These are phyloP conservation scores for Cantharis rufa DNA, from an alignment of 2,888 invertebrate species.

Conservation along the genomic window DNA sequence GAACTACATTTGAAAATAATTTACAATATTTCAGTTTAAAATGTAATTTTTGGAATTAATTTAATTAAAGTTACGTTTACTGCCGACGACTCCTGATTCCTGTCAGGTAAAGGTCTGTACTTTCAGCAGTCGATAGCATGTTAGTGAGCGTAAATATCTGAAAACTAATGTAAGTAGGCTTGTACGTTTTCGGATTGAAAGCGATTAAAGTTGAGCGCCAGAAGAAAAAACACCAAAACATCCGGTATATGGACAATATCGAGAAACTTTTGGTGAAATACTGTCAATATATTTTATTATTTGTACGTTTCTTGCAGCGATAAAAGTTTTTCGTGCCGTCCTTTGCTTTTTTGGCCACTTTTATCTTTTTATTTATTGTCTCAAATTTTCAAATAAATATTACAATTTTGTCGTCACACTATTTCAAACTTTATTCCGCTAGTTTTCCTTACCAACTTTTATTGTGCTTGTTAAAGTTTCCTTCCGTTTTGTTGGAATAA, in stretches of 20 bases:
- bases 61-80: no score
- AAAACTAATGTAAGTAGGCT: no score
- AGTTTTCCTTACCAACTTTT: neutral
- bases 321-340: neutral
- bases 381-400: neutral
- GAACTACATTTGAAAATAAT: no score
- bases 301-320: neutral
- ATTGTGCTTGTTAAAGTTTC: neutral
- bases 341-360: neutral
- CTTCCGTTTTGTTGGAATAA: neutral
- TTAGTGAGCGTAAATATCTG: no score
- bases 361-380: neutral
- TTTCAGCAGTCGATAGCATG: no score
- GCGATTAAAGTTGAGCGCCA: neutral
- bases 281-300: neutral
- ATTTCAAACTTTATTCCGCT: neutral
- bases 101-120: no score
- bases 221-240: neutral
- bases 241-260: neutral
- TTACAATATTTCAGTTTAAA: no score
- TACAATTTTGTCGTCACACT: neutral
- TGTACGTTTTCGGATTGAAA: neutral
- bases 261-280: neutral
- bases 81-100: no score
- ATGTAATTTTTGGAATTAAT: no score